Evolutionary conservation across 1,140 invertebrate species (phyloP).

Genomic region (Bombus pascuorum): DNA sequence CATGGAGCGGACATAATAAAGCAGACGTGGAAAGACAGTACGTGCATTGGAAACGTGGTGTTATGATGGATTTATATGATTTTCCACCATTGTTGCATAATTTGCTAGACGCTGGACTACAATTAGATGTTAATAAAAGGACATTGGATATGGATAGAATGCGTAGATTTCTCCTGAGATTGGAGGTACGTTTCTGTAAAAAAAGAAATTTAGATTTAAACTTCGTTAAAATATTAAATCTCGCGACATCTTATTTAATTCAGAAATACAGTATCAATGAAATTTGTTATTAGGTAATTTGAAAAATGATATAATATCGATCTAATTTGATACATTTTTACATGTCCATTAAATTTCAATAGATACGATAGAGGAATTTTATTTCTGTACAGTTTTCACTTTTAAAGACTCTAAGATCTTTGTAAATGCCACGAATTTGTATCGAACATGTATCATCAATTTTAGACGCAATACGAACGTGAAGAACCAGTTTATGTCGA

Average conservation of each 20-base stretch:
- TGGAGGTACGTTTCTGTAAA: conserved; percentile 60
- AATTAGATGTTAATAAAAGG: conserved; percentile 68
- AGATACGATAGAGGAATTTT: too few species aligned
- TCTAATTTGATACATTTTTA: too few species aligned
- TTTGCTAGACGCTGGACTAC: conserved; percentile 70
- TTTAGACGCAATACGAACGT: conserved; percentile 70
- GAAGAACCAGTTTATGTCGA: conserved; percentile 62
- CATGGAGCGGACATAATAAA: conserved; percentile 67
- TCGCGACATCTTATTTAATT: too few species aligned
- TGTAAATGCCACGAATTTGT: too few species aligned
- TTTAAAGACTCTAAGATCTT: neutral
- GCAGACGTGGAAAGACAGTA: conserved; percentile 68
- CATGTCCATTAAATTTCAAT: too few species aligned
- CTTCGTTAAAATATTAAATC: neutral
- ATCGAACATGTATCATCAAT: neutral
- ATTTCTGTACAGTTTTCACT: neutral
- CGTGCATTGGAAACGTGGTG: conserved; percentile 58
- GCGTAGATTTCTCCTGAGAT: conserved; percentile 68
- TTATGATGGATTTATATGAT: conserved; percentile 62
- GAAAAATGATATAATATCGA: too few species aligned
- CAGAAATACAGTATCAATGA: too few species aligned
- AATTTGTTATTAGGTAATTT: too few species aligned
- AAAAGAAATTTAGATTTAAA: neutral
- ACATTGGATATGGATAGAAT: conserved; percentile 73
- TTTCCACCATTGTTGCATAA: conserved; percentile 70